Percentiles rank a stretch among this genome's conserved stretches.
These are phyloP conservation scores for Sebastes kiyomatsui DNA, from an alignment of 2,797 vertebrate species.

Conservation along the genomic window DNA sequence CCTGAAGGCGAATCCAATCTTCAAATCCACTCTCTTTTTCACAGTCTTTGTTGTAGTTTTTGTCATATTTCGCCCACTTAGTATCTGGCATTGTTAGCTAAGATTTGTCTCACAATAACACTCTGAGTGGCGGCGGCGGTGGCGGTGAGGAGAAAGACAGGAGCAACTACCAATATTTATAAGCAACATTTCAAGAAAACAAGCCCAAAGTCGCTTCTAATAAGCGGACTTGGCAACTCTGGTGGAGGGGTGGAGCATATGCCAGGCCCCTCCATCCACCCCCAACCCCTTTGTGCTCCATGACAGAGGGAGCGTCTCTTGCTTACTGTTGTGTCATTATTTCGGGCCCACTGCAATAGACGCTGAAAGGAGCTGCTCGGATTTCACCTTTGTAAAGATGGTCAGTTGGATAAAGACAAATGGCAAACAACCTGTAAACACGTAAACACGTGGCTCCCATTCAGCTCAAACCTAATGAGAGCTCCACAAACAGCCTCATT, in stretches of 20 bases:
- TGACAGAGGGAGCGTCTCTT: background rate
- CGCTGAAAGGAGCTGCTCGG: background rate
- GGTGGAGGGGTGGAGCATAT: background rate
- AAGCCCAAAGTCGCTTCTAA: no score
- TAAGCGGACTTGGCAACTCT: no score
- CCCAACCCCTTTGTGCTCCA: background rate
- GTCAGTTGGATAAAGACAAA: conserved; percentile 1
- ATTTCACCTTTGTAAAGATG: conserved; percentile 27
- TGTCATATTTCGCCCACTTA: no score
- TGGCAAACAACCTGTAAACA: background rate
- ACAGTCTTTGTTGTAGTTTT: no score
- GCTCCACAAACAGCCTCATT: conserved; percentile 20
- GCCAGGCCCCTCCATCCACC: background rate
- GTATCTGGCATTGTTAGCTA: no score
- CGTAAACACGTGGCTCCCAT: background rate
- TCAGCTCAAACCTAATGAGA: conserved; percentile 21
- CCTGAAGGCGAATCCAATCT: no score
- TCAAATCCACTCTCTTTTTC: no score
- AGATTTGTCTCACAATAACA: no score
- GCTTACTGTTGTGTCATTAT: conserved; percentile 19
- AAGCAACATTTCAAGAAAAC: no score
- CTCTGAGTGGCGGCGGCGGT: no score
- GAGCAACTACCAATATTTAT: no score
- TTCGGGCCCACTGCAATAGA: background rate
- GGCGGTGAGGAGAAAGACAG: no score